Percentiles rank a stretch among this genome's conserved stretches.
These are phyloP conservation scores for Lasioglossum marginatum DNA, from an alignment of 2,888 invertebrate species.

Conservation along the genomic window DNA sequence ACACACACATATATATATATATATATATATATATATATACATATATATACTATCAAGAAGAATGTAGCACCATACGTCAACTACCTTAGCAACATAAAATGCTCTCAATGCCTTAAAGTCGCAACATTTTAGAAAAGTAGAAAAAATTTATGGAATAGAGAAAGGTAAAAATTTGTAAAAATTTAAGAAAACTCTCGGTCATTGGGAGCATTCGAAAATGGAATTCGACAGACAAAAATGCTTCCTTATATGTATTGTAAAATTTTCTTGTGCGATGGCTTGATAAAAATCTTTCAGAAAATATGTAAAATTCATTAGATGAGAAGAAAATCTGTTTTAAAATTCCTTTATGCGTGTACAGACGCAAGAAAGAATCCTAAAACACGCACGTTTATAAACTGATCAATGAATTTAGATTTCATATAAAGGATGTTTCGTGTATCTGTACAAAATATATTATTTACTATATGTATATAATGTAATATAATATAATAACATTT, in stretches of 20 bases:
- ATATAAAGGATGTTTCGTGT: conserved; percentile 57
- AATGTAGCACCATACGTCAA: conserved; percentile 57
- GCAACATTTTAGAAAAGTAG: conserved; percentile 13
- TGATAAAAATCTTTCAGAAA: conserved; percentile 60
- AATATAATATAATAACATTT: conserved; percentile 31
- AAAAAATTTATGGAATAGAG: background rate
- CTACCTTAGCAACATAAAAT: conserved; percentile 47
- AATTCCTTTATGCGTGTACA: conserved; percentile 43
- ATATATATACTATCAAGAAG: conserved; percentile 50
- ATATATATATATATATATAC: background rate
- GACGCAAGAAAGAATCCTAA: conserved; percentile 46
- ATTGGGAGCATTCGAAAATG: conserved; percentile 36
- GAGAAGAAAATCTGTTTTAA: conserved; percentile 48
- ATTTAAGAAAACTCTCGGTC: conserved; percentile 23
- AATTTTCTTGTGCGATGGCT: conserved; percentile 33
- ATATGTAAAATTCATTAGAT: conserved; percentile 53
- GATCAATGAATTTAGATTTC: conserved; percentile 45
- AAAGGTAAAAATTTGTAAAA: conserved; percentile 15
- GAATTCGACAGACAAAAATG: conserved; percentile 40
- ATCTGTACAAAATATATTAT: conserved; percentile 52
- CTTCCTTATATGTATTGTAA: conserved; percentile 38
- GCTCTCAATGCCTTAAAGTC: conserved; percentile 42
- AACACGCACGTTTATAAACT: conserved; percentile 45
- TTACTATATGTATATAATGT: conserved; percentile 31
- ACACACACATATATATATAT: too few species aligned